Evolutionary conservation across 1,140 invertebrate species (phyloP).

Genomic region (Dendroctonus valens): DNA sequence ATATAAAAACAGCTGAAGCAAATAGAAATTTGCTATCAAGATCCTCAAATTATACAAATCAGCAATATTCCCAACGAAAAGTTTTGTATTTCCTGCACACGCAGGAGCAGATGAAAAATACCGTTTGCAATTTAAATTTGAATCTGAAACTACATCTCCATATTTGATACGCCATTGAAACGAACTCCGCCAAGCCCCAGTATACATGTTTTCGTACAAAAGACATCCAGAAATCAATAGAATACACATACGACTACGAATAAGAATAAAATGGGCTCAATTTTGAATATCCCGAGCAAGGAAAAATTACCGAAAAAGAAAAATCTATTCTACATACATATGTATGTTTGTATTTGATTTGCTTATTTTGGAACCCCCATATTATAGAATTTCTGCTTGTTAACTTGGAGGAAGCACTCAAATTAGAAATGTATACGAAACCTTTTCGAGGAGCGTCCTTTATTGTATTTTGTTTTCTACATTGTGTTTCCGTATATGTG

Average conservation of each 20-base stretch:
- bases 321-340: slow-evolving; percentile 22
- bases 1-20: too few relatives aligned
- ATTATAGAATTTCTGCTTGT: slow-evolving; percentile 33
- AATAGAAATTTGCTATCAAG: too few relatives aligned
- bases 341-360: slow-evolving; percentile 34
- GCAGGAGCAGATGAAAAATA: not conserved
- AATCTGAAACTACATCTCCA: not conserved
- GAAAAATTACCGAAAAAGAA: slow-evolving; percentile 14
- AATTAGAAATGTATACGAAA: slow-evolving; percentile 33
- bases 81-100: too few relatives aligned
- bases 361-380: slow-evolving; percentile 29
- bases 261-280: slow-evolving; percentile 30
- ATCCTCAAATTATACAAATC: too few relatives aligned
- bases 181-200: not conserved
- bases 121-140: not conserved
- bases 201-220: slow-evolving; percentile 32
- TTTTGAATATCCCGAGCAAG: slow-evolving; percentile 18
- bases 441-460: slow-evolving; percentile 23
- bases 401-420: slow-evolving; percentile 19
- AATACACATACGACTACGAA: slow-evolving; percentile 29
- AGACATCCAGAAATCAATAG: slow-evolving; percentile 32
- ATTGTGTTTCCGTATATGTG: slow-evolving; percentile 22
- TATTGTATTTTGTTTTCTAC: slow-evolving; percentile 29
- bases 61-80: too few relatives aligned
- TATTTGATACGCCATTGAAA: slow-evolving; percentile 10